phyloP scores from a whole-genome alignment of 2,888 invertebrate species.

The Tenodera sinensis region DNA sequence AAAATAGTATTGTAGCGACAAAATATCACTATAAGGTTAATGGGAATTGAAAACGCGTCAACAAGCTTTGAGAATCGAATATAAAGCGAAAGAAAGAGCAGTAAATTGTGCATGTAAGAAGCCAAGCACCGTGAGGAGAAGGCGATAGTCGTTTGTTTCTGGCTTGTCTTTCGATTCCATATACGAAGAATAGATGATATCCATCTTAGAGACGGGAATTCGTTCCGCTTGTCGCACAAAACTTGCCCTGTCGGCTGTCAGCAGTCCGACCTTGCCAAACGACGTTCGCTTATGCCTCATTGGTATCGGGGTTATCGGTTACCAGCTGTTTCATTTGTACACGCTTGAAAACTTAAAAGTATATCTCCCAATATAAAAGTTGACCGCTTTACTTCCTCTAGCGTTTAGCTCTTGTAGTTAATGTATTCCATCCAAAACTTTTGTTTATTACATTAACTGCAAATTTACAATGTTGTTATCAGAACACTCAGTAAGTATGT shows the following conservation, averaged over 20 bases:
- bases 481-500: no score
- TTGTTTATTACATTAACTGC: no score
- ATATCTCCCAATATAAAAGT: fast-evolving
- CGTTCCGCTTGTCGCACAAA: not conserved
- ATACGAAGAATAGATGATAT: not conserved
- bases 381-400: no score
- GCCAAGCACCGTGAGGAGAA: not conserved
- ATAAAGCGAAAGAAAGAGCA: not conserved
- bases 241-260: not conserved
- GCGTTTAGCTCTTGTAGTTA: no score
- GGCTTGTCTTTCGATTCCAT: not conserved
- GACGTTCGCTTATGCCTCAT: not conserved
- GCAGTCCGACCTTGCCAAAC: not conserved
- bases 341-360: no score
- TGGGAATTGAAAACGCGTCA: not conserved
- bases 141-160: not conserved
- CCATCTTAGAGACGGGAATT: not conserved
- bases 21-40: not conserved
- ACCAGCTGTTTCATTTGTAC: not conserved
- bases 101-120: not conserved
- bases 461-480: no score
- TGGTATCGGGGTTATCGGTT: not conserved
- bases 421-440: no score
- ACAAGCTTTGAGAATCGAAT: not conserved
- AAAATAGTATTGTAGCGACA: no score